Evolutionary conservation across 2,888 invertebrate species (phyloP), one percentile per base, ranked within the genome.

Genomic region (Epinotia nisella): DNA sequence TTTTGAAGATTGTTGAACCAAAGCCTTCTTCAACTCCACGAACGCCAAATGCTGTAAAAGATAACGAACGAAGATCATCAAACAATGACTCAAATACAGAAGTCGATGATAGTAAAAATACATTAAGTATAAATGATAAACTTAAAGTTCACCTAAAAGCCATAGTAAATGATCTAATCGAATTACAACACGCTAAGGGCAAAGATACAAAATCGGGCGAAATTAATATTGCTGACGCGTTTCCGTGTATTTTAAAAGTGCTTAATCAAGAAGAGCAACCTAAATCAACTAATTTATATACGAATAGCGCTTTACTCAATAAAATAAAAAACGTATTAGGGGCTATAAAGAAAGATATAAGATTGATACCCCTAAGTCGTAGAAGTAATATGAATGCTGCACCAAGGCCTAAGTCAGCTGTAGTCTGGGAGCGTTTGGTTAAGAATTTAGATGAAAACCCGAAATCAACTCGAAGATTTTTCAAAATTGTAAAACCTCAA

Each of bases 171-270:
- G 92, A 92, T 79, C 77, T 93, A 24, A 75, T 86, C 17, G 90
- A 90, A 66, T 75, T 93, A 71, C 88, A 90, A 78, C 85, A 81
- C 67, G 82, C 83, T 19, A 83, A 81, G 74, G 87, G 87, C 0
- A 75, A 82, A 55, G 68, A 78, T 41, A 75, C 74, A 39, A 79
- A 79, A 58, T 82, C 80, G 55, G 76, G 77, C 9, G 82, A 85
- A 21, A 77, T 88, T 49, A 84, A 84, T 68, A 80, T 92, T 60
- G 80, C 82, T 3, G 87, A 91, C 70, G 86, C 84, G 0, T 76
- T 93, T 17, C 93, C 93, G 19, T 93, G 93, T 75, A 84, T 93
- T 74, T 88, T 87, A 75, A 89, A 90, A 70, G 78, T 91, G 51
- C 77, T 93, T 17, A 87, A 85, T 67, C 70, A 75, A 11, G 81